Evolutionary conservation across 2,113 vertebrate genomes (phyloP).

Genomic region (Bothrops jararaca): DNA sequence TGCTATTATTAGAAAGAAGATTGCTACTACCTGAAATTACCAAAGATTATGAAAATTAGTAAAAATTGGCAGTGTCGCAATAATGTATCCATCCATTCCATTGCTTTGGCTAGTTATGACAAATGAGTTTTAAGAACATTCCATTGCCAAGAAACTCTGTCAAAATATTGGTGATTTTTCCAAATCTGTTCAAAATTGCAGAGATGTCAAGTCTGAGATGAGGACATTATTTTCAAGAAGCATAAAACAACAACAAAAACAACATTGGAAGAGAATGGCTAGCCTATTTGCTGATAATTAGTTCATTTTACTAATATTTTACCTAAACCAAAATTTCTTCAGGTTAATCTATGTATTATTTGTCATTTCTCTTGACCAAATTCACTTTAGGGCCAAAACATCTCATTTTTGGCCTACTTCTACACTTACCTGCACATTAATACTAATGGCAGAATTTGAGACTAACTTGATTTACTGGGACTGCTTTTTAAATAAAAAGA

Average conservation of each 20-base stretch:
- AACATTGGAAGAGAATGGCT: conserved; percentile 46
- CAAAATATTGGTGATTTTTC: conserved; percentile 74
- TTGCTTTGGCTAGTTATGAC: conserved; percentile 72
- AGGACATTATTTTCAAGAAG: conserved; percentile 69
- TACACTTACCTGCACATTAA: neutral
- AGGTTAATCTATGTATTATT: neutral
- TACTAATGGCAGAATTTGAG: neutral
- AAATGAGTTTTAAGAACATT: conserved; percentile 71
- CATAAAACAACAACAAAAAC: conserved; percentile 65
- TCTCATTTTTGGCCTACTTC: neutral
- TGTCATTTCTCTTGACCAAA: neutral
- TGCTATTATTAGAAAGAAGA: conserved; percentile 45
- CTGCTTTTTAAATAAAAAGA: neutral
- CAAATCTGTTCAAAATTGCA: conserved; percentile 71
- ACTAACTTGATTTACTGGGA: neutral
- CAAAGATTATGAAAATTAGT: conserved; percentile 53
- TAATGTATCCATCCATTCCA: conserved; percentile 58
- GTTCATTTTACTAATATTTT: conserved; percentile 42
- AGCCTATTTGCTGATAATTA: conserved; percentile 27
- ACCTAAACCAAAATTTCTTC: conserved; percentile 20
- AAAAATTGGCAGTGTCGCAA: conserved; percentile 63
- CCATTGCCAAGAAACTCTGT: conserved; percentile 72
- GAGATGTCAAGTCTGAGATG: conserved; percentile 70
- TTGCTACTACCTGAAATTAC: conserved; percentile 53
- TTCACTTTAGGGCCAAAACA: neutral